A percentile compares a stretch with the other conserved stretches of the same genome.
phyloP scores from a whole-genome alignment of 2,888 invertebrate species.

The Mimas tiliae region DNA sequence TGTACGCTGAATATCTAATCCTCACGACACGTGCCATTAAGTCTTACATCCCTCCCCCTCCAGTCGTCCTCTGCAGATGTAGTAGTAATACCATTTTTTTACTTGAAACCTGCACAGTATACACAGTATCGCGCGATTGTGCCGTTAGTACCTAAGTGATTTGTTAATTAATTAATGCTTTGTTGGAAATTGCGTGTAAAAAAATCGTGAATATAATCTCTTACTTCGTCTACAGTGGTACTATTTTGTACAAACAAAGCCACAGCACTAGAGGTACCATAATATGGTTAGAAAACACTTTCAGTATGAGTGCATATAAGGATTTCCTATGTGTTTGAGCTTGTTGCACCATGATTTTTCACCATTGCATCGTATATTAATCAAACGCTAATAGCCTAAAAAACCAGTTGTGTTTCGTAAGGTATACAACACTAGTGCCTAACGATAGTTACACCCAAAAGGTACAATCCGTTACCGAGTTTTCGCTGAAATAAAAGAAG shows the following conservation, averaged over 20 bases:
- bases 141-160: neutral
- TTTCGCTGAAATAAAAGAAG: conserved; percentile 1
- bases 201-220: neutral
- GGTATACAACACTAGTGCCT: neutral
- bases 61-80: neutral
- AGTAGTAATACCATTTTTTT: neutral
- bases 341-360: conserved; percentile 10
- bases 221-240: neutral
- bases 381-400: neutral
- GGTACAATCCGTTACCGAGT: neutral
- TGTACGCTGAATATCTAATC: neutral
- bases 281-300: neutral
- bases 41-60: neutral
- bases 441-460: neutral
- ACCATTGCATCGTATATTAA: neutral
- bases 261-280: neutral
- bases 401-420: neutral
- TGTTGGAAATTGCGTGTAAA: neutral
- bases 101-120: neutral
- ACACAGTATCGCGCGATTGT: neutral
- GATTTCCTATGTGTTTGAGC: neutral
- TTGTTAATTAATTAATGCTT: neutral
- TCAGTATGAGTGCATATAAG: neutral
- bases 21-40: neutral
- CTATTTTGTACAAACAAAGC: neutral